Evolutionary conservation across 2,113 vertebrate species (phyloP), one percentile per base, ranked within the genome.

Genomic region (Lagopus muta): DNA sequence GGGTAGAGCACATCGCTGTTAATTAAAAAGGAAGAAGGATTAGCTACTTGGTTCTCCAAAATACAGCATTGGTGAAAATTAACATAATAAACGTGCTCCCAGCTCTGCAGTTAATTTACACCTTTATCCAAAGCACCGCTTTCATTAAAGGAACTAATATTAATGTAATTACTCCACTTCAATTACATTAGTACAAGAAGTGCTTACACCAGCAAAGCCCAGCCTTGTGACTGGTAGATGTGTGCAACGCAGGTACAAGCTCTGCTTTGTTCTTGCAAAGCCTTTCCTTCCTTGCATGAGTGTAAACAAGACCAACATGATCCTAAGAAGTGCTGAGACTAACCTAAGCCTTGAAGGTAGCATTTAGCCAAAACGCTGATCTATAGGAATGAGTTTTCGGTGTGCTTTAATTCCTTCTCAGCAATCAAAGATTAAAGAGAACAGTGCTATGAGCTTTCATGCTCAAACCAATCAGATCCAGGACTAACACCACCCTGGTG

Each of bases 1-100:
- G 99, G 99, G 97, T 99, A 99, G 67, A 99, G 95, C 65, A 99
- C 99, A 77, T 99, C 99, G 61, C 99, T 99, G 97, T 81, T 92
- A 90, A 95, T 18, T 57, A 79, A 96, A 97, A 89, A 45, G 17
- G 54, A 86, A 88, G 11, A 67, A 1, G 9, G 42, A 71, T 94
- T 90, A 95, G 62, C 73, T 87, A 76, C 22, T 50, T 67, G 47
- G 67, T 62, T 65, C 55, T 74, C 55, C 69, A 81, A 64, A 94
- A 94, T 91, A 72, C 2, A 3, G n/a, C 76, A 88, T 2, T 36
- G 20, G 38, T 82, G 72, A 81, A 86, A 48, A 81, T 81, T 67
- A 94, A 60, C 27, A 47, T 12, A 87, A 92, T 54, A 92, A 94
- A 91, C 45, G 43, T 57, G 70, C 65, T 94, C 76, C 70, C 73